Base-by-base conservation (phyloP, 2,113 vertebrate species). In the Halichoeres trimaculatus region DNA sequence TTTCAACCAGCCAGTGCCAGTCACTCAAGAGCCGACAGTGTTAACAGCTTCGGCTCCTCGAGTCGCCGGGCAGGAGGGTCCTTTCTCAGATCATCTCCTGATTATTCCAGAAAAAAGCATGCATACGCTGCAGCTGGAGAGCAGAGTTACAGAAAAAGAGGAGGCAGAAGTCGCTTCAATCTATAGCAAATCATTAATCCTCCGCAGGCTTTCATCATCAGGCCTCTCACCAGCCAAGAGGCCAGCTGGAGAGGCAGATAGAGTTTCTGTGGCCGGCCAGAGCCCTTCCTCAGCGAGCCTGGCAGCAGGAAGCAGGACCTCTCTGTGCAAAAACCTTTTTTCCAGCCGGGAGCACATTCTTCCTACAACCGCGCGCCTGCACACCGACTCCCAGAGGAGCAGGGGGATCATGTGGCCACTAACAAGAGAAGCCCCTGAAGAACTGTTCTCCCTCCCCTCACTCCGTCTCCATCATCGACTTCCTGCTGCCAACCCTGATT, bases 281-380 rank as follows among this genome's bases (percentile, higher is more conserved):
- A 45, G 57, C 60, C 53, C 4, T 78, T 78, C 67, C 57, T 88
- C 63, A 73, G 83, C 8, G 17, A 65, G 72, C 73, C 80, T 75
- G 83, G 86, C 66, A 50, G 77, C 64, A 9, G 47, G 43, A 34
- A 66, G n/a, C n/a, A n/a, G 64, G 71, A 85, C 66, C 68, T 82
- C 76, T 84, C 40, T 14, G 60, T 68, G 77, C 70, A 71, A 69
- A n/a, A 47, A 90, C 80, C 78, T 83, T 87, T 30, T 89, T 88
- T 85, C 88, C 88, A 92, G 86, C 78, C 79, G 63, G 75, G 74
- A 85, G 83, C 81, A 74, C 82, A 90, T 91, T 92, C 89, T 77
- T 88, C 19, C 54, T 7, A 41, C 23, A 51, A 81, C 85, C 56
- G 41, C 82, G 77, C 53, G 76, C 77, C 78, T 68, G 58, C n/a